Evolutionary conservation across 2,113 vertebrate species (phyloP), one percentile per base, ranked within the genome.

Genomic region (Rhinogobius similis): DNA sequence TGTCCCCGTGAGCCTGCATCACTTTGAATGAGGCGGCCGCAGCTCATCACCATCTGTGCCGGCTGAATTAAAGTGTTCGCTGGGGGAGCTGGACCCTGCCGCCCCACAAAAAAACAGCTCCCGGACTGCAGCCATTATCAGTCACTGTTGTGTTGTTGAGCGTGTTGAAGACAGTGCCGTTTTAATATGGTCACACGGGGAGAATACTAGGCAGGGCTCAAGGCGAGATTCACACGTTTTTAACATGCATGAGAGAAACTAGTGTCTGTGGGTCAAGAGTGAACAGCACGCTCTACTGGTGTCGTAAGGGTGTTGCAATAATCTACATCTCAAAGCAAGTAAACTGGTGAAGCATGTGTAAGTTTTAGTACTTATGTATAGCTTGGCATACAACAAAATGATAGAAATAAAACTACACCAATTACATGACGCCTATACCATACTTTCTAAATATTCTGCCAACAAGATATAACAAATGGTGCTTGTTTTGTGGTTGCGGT

Each of bases 31-130:
- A 87, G 85, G 82, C 53, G 78, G 72, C 90, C 82, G 85, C 91
- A 90, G 71, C 63, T 73, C 67, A 58, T 73, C 67, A 59, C 91
- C 91, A 93, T 91, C 92, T 91, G 90, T 50, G 86, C 82, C 39
- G 73, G 70, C 77, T 84, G 88, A 89, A 90, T 91, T 86, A 89
- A 90, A 87, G 73, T 16, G 44, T 32, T 73, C 78, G 78, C 87
- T 67, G 78, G 70, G 81, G 84, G 80, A 73, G 76, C 72, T 76
- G 43, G 66, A 86, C 44, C 74, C 76, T 59, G 82, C 77, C 81
- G 62, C 43, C 59, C 70, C 21, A 3, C 1, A 43, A 67, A 75
- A 84, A 70, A 41, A 77, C 8, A 77, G 82, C 85, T 85, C 76
- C 72, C 78, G 73, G 74, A 79, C 66, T 68, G 69, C 78, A 83